These are phyloP conservation scores for Allobates femoralis DNA, from an alignment of 2,797 vertebrate genomes.

Conservation along the genomic window DNA sequence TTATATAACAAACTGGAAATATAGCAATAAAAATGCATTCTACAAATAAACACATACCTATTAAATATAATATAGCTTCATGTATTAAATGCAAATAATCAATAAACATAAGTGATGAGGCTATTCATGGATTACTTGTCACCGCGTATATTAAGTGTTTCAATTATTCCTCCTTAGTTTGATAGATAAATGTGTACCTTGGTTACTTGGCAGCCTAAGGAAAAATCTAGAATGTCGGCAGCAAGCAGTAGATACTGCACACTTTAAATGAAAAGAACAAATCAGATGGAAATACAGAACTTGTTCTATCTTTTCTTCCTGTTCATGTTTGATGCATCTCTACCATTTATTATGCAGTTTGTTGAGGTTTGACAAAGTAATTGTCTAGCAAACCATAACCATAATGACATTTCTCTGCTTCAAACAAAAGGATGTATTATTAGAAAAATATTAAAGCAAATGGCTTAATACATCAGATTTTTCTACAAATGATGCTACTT, in stretches of 20 bases:
- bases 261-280: conserved; percentile 76
- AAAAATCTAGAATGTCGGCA: conserved; percentile 72
- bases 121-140: conserved; percentile 77
- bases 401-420: conserved; percentile 77
- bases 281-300: conserved; percentile 77
- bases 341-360: conserved; percentile 83
- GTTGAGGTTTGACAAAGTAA: conserved; percentile 84
- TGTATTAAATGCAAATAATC: conserved; percentile 79
- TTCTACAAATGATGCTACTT: conserved; percentile 68
- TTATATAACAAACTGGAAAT: conserved; percentile 68
- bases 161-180: conserved; percentile 81
- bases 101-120: conserved; percentile 81
- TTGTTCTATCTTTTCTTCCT: conserved; percentile 76
- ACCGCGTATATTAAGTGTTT: conserved; percentile 80
- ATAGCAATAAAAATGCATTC: conserved; percentile 76
- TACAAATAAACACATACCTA: conserved; percentile 71
- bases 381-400: conserved; percentile 79
- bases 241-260: conserved; percentile 74
- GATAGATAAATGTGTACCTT: conserved; percentile 78
- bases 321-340: conserved; percentile 80
- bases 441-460: conserved; percentile 73
- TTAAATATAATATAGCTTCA: conserved; percentile 71
- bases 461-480: conserved; percentile 74
- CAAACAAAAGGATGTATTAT: conserved; percentile 69
- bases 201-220: conserved; percentile 71